These are phyloP conservation scores for Anguilla marmorata DNA, from an alignment of 2,797 vertebrate species.

Conservation along the genomic window DNA sequence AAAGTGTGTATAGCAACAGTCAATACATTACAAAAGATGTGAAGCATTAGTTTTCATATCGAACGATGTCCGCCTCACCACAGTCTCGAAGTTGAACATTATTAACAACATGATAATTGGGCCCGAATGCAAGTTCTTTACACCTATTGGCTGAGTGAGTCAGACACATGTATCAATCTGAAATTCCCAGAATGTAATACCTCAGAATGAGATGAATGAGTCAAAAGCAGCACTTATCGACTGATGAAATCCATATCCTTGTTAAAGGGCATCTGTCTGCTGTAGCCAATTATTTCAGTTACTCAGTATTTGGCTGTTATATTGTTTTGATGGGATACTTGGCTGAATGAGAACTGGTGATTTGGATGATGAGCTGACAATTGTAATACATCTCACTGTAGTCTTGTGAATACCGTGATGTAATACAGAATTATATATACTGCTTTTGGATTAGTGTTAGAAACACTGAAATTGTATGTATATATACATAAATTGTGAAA, in stretches of 20 bases:
- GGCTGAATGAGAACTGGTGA: not conserved
- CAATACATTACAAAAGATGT: not conserved
- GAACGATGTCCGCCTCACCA: not conserved
- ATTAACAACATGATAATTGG: not conserved
- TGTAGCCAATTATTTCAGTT: conserved; percentile 1
- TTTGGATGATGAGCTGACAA: not conserved
- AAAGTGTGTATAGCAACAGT: not conserved
- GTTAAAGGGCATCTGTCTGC: not conserved
- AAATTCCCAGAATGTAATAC: not conserved
- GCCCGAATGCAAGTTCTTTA: not conserved
- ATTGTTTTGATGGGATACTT: not conserved
- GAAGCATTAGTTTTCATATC: not conserved
- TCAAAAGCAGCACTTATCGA: not conserved
- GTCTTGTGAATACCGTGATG: not conserved
- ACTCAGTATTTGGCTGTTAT: not conserved
- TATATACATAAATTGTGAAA: not conserved
- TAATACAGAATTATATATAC: no score
- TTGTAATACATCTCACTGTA: not conserved
- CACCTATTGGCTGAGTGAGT: not conserved
- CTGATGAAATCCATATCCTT: not conserved
- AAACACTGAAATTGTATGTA: not conserved
- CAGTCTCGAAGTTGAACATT: not conserved
- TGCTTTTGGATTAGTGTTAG: not conserved
- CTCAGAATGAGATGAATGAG: not conserved
- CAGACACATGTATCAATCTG: not conserved